Base-by-base conservation (phyloP, 2,888 invertebrate genomes). In the Troides helena region DNA sequence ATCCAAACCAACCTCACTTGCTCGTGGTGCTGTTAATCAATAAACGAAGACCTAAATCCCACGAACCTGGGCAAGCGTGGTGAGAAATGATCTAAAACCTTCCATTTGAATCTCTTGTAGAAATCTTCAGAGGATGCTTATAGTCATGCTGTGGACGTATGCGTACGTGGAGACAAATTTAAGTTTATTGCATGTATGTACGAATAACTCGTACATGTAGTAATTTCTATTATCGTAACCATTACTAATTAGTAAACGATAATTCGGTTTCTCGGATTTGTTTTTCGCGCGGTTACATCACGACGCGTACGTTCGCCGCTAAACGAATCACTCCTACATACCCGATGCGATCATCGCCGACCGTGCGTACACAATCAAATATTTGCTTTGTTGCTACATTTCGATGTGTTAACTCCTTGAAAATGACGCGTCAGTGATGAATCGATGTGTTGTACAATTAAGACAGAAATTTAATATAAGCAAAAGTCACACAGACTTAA, bases 321-420 rank as follows among this genome's bases (percentile, higher is more conserved):
- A 69, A 69, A 57, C 69, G 25, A 68, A 53, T 65, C 46, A 70
- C 70, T 66, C 70, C 70, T 58, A 70, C 70, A 57, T 70, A 30
- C 57, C 7, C 2, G 50, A 70, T 70, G 65, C 36, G 62, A 70
- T 70, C 70, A 70, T 66, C 70, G n/a, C 65, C 50, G 36, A 59
- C 58, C 62, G 62, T 57, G 67, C 63, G 58, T 70, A 30, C 18
- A 63, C 63, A 63, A 65, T 66, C 62, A 70, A 70, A 66, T 70
- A 66, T 70, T 70, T 70, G 59, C 59, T 66, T 63, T 63, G 66
- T 70, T 70, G 39, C 70, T 39, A 62, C 46, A 68, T 58, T 59
- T 58, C 21, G 65, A 66, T 53, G 70, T 70, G 66, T 58, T 57
- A 70, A 36, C 66, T 66, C 66, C 53, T 50, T 66, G 58, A 25